Evolutionary conservation across 2,888 invertebrate species (phyloP).

Genomic region (Amaurobius ferox): DNA sequence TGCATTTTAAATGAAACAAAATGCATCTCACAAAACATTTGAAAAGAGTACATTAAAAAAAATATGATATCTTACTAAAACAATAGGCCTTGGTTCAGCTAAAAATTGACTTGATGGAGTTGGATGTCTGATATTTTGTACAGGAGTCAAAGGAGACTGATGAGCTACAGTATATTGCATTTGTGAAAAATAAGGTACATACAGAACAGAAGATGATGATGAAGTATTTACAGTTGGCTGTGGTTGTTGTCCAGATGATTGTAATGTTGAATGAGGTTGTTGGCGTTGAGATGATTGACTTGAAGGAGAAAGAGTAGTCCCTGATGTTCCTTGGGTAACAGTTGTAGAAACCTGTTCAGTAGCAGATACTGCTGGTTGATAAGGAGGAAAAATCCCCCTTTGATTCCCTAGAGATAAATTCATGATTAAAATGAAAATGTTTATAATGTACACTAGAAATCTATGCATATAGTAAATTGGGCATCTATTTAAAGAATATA

Average conservation of each 20-base stretch:
- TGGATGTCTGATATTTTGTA: constrained; percentile 54
- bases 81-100: constrained; percentile 54
- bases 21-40: too few relatives aligned
- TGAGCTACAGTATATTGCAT: constrained; percentile 74
- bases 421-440: too few relatives aligned
- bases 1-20: too few relatives aligned
- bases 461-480: too few relatives aligned
- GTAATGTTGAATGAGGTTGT: constrained; percentile 59
- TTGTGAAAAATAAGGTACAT: constrained; percentile 70
- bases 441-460: too few relatives aligned
- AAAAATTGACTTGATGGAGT: constrained; percentile 51
- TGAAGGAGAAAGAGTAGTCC: constrained; percentile 51
- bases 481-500: too few relatives aligned
- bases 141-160: constrained; percentile 67
- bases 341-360: constrained; percentile 58
- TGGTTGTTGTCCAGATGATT: constrained; percentile 65
- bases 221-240: constrained; percentile 66
- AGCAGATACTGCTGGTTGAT: constrained; percentile 45
- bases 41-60: neutral
- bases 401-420: constrained; percentile 24
- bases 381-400: constrained; percentile 46
- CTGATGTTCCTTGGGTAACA: constrained; percentile 45
- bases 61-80: constrained; percentile 33
- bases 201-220: constrained; percentile 49
- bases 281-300: constrained; percentile 62